Evolutionary conservation across 53 echinoderm and acorn worm species (phyloP).

Genomic region (Paelopatides confundens): DNA sequence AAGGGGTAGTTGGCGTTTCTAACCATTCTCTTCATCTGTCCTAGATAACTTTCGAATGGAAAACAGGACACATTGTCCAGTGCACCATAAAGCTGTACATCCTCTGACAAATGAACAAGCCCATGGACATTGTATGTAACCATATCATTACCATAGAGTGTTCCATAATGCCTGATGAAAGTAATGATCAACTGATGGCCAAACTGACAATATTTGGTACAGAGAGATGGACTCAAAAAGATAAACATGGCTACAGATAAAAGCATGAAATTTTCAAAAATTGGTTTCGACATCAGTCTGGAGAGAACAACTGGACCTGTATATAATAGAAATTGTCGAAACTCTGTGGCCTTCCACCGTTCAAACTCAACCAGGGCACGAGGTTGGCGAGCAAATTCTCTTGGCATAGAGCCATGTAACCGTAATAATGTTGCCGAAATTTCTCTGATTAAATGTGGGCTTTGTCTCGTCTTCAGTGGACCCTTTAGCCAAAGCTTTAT

Average conservation of each 20-base stretch:
- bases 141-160: slow-evolving; percentile 62
- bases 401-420: neutral
- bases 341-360: slow-evolving; percentile 81
- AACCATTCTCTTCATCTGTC: neutral
- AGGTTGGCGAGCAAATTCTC: slow-evolving; percentile 44
- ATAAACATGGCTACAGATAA: slow-evolving; percentile 57
- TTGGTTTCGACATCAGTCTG: neutral
- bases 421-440: neutral
- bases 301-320: slow-evolving; percentile 67
- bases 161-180: slow-evolving; percentile 64
- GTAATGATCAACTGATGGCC: slow-evolving; percentile 57
- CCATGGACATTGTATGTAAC: slow-evolving; percentile 45
- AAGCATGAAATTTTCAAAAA: slow-evolving; percentile 62
- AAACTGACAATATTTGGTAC: slow-evolving; percentile 38
- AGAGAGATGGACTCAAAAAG: slow-evolving; percentile 49
- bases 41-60: slow-evolving; percentile 23
- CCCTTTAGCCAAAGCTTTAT: slow-evolving; percentile 68
- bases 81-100: neutral
- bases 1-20: slow-evolving; percentile 16
- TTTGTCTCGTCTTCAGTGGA: slow-evolving; percentile 19
- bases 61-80: slow-evolving; percentile 47
- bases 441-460: neutral
- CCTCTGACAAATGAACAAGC: slow-evolving; percentile 13
- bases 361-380: slow-evolving; percentile 64
- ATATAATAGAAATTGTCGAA: slow-evolving; percentile 71